Evolutionary conservation across 2,888 invertebrate genomes (phyloP).

Genomic region (Melieria picta): DNA sequence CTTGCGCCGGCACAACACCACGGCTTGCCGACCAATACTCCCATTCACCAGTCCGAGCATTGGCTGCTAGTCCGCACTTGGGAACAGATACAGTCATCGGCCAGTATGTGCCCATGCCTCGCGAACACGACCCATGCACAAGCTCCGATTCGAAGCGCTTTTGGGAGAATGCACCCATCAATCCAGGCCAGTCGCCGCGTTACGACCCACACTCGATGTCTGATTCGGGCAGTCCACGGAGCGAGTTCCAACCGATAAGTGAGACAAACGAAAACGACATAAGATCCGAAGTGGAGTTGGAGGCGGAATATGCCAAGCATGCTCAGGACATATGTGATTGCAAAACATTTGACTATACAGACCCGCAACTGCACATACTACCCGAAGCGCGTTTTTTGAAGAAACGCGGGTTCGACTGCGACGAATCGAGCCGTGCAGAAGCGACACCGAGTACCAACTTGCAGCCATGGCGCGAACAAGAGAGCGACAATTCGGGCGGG

Average conservation of each 20-base stretch:
- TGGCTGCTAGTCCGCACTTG: slow-evolving; percentile 18
- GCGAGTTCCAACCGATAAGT: slow-evolving; percentile 1
- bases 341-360: not conserved
- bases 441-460: not conserved
- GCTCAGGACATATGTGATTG: not conserved
- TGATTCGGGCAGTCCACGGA: not conserved
- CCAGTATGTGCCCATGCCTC: slow-evolving; percentile 6
- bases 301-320: not conserved
- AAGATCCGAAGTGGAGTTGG: too few relatives aligned
- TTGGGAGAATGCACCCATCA: not conserved
- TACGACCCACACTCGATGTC: not conserved
- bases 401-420: too few relatives aligned
- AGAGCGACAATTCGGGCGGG: not conserved
- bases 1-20: too few relatives aligned
- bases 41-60: slow-evolving; percentile 21
- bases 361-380: not conserved
- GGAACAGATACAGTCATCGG: slow-evolving; percentile 2
- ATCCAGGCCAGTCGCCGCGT: not conserved
- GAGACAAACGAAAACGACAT: slow-evolving; percentile 7
- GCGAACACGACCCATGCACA: not conserved
- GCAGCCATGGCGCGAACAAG: not conserved
- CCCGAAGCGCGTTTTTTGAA: not conserved
- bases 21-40: slow-evolving; percentile 19
- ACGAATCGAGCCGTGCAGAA: not conserved
- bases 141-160: not conserved